Base-by-base conservation (phyloP, 1,140 invertebrate species). In the Aphaenogaster rudis region DNA sequence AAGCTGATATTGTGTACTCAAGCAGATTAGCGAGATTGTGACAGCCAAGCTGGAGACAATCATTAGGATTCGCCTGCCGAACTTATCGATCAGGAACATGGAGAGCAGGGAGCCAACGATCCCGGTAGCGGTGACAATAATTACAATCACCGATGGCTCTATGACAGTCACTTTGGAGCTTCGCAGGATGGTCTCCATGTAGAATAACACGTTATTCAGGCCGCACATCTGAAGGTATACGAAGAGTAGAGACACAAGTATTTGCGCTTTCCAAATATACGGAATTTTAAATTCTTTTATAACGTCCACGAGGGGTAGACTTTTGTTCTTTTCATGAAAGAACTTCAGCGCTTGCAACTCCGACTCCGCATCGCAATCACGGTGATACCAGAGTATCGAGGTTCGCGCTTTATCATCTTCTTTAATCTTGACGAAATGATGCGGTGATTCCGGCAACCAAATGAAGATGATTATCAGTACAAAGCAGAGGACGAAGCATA, bases 191-290 rank as follows among this genome's bases (percentile, higher is more conserved):
- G 96, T 96, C 78, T 98, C 97, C 28, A 97, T 96, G 92, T 98
- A 98, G n/a, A 97, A 97, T 88, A 97, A 96, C 9, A 98, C 95
- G 95, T 97, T 97, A 64, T 97, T 97, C 11, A 97, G 96, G 0
- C 97, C 97, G 74, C 96, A 97, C 81, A 97, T 95, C 91, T 98
- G 97, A 91, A 97, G 97, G n/a, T 97, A 97, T 9, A 97, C 94
- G 91, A 97, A 96, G 69, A 98, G 95, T 7, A 96, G 94, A 21
- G 97, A 88, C 36, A 97, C 95, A 36, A 98, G 96, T 11, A 97
- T 92, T 3, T 97, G 92, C 7, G 96, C 97, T 87, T 96, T 97
- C 78, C 96, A 95, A 90, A 97, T 96, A 6, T 96, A 96, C 28
- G 95, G 93, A 0, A 95, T 94, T 1, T 90, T 95, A 28, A 97